phyloP scores from a whole-genome alignment of 2,888 invertebrate genomes.

The Idaea straminata region DNA sequence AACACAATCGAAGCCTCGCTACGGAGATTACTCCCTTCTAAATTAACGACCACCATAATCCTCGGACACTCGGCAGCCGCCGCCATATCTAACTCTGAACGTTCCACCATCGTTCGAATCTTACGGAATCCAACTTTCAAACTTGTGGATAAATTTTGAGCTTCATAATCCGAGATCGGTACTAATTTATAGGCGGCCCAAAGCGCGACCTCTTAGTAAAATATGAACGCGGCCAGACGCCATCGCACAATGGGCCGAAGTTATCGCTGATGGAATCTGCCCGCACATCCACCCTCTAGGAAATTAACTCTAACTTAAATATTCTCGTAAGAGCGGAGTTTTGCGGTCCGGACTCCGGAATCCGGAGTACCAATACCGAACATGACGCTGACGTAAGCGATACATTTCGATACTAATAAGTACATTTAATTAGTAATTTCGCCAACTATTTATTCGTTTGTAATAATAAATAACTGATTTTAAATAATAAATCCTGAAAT shows the following conservation, averaged over 20 bases:
- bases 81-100: conserved; percentile 10
- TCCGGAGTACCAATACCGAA: conserved; percentile 7
- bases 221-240: conserved; percentile 38
- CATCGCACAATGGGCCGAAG: conserved; percentile 38
- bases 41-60: conserved; percentile 40
- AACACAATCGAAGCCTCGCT: conserved; percentile 32
- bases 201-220: conserved; percentile 47
- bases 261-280: conserved; percentile 39
- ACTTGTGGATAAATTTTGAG: conserved; percentile 33
- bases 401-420: background rate
- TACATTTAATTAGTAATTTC: too few species aligned
- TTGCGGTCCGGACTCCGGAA: conserved; percentile 15
- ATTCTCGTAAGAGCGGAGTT: conserved; percentile 22
- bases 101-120: conserved; percentile 33
- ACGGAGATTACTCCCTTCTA: conserved; percentile 32
- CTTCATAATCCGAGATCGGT: conserved; percentile 34
- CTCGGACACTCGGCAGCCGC: conserved; percentile 30
- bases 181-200: conserved; percentile 32
- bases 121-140: conserved; percentile 33
- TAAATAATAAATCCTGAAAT: too few species aligned
- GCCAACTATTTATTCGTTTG: too few species aligned
- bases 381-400: background rate
- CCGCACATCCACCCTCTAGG: conserved; percentile 15
- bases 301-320: conserved; percentile 30
- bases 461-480: too few species aligned